These are phyloP conservation scores for Panthera uncia DNA, from an alignment of 2,113 vertebrate species.

Conservation along the genomic window DNA sequence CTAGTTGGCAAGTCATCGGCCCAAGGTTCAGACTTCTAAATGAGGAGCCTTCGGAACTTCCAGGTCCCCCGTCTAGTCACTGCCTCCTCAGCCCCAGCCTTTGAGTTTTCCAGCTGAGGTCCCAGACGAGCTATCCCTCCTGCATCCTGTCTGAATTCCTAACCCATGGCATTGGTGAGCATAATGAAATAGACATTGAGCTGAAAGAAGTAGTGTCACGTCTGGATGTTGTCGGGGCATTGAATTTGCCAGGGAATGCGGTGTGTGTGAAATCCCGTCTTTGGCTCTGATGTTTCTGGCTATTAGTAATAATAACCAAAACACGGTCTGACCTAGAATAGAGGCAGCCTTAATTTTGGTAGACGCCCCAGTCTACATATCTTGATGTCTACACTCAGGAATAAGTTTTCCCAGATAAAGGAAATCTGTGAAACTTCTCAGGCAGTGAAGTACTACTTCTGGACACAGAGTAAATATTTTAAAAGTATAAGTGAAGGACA, in stretches of 20 bases:
- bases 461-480: not conserved
- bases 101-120: not conserved
- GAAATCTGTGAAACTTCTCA: conserved; percentile 34
- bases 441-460: not conserved
- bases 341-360: not conserved
- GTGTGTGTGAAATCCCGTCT: not conserved
- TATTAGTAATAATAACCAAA: conserved; percentile 21
- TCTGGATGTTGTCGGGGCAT: not conserved
- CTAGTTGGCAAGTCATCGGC: not conserved
- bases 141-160: not conserved
- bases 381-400: conserved; percentile 38
- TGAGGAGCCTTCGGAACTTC: not conserved
- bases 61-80: not conserved
- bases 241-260: not conserved
- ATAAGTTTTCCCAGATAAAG: conserved; percentile 38
- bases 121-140: not conserved
- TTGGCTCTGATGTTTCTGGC: not conserved
- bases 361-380: not conserved
- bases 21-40: not conserved
- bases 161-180: not conserved
- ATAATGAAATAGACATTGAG: not conserved
- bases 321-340: not conserved
- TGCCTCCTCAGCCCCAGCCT: not conserved
- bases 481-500: not conserved
- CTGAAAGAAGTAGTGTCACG: not conserved